Conservation (phyloP, 2,797 vertebrate genomes). For the Pteronotus mesoamericanus region DNA sequence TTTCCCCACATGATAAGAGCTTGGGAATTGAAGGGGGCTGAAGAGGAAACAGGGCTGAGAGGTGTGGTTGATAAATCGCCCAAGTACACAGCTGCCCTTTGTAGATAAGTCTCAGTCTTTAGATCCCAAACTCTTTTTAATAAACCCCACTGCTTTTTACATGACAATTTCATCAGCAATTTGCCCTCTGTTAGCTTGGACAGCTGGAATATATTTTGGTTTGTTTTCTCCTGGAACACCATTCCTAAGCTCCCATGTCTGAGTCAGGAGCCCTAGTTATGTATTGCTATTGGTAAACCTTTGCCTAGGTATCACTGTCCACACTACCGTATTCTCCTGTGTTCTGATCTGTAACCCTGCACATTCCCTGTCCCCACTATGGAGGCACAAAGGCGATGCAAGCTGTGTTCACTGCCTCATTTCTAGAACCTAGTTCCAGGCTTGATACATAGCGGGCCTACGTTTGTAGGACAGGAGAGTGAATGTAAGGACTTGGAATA, state of each 20-base stretch:
- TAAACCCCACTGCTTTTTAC: not conserved
- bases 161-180: not conserved
- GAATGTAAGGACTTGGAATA: not conserved
- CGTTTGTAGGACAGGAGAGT: not conserved
- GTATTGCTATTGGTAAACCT: not conserved
- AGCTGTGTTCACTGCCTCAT: not conserved
- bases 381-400: not conserved
- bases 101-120: not conserved
- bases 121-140: not conserved
- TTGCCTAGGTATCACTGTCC: not conserved
- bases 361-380: no score
- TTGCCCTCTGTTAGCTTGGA: not conserved
- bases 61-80: not conserved
- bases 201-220: not conserved
- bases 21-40: not conserved
- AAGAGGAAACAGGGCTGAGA: not conserved
- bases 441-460: not conserved
- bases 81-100: not conserved
- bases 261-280: not conserved
- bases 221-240: not conserved
- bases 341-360: not conserved
- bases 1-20: not conserved
- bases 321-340: not conserved
- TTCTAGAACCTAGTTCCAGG: not conserved
- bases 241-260: not conserved